Conservation (phyloP, 2,888 invertebrate species). For the Cetonia aurata region DNA sequence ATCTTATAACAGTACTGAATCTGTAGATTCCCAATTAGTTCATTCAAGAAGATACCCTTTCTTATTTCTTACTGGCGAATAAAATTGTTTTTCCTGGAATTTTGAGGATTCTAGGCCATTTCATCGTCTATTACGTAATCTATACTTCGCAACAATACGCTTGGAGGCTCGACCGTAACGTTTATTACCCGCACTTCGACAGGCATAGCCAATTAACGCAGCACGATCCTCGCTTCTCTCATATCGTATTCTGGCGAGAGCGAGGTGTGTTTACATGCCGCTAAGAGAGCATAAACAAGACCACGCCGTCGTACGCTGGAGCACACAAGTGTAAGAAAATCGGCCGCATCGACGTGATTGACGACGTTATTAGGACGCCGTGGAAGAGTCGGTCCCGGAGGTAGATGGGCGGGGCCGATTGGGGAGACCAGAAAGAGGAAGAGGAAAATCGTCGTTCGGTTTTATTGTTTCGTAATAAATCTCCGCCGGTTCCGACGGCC, state of each 20-base stretch:
- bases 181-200: conserved; percentile 14
- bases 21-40: too few species aligned
- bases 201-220: conserved; percentile 14
- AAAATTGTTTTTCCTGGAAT: too few species aligned
- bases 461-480: conserved; percentile 13
- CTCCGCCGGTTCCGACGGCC: neutral
- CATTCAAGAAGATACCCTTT: too few species aligned
- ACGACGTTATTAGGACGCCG: conserved; percentile 6
- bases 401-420: conserved; percentile 1
- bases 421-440: neutral
- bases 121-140: too few species aligned
- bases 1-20: too few species aligned
- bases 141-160: too few species aligned
- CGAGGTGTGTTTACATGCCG: conserved; percentile 11
- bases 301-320: neutral
- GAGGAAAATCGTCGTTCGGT: neutral
- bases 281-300: conserved; percentile 14
- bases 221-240: conserved; percentile 17
- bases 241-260: conserved; percentile 6
- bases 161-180: neutral
- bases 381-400: neutral
- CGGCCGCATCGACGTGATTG: conserved; percentile 3
- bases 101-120: too few species aligned
- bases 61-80: too few species aligned
- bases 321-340: neutral